A percentile compares a stretch with the other conserved stretches of the same genome.
Evolutionary conservation across 2,797 vertebrate genomes (phyloP).

Genomic region (Austrolebias charrua): DNA sequence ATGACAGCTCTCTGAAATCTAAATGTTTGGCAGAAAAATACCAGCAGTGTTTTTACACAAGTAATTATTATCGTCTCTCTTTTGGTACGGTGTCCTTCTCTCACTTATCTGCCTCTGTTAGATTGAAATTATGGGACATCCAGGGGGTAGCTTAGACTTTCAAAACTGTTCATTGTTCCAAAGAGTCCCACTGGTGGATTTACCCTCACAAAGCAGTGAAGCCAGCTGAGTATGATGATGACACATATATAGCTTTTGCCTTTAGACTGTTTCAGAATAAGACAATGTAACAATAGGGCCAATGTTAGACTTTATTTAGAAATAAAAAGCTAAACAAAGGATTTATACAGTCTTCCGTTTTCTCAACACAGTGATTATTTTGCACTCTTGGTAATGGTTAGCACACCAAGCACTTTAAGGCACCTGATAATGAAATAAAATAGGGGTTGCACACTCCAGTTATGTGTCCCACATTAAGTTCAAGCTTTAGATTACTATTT

Average conservation of each 20-base stretch:
- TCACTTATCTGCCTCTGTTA: background rate
- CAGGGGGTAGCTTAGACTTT: constrained; percentile 27
- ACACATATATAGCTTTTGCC: constrained; percentile 55
- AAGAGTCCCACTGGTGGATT: constrained; percentile 16
- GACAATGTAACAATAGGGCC: constrained; percentile 59
- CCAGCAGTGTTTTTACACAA: background rate
- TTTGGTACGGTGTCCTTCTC: background rate
- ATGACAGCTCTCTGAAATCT: background rate
- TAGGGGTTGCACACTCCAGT: background rate
- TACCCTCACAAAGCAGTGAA: constrained; percentile 12
- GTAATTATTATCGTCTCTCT: background rate
- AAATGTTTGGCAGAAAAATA: background rate
- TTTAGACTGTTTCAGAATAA: constrained; percentile 23
- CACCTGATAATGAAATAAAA: too few relatives aligned
- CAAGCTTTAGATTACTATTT: too few relatives aligned
- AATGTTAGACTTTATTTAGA: constrained; percentile 5
- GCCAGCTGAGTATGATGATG: constrained; percentile 49
- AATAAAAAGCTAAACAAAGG: constrained; percentile 19
- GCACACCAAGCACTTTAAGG: background rate
- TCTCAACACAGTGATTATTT: background rate
- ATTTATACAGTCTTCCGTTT: background rate
- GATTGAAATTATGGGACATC: background rate
- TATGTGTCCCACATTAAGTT: background rate
- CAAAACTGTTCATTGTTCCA: constrained; percentile 56
- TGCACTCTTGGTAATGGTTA: background rate